Conservation (phyloP, 2,797 vertebrate species). For the Echeneis naucrates region DNA sequence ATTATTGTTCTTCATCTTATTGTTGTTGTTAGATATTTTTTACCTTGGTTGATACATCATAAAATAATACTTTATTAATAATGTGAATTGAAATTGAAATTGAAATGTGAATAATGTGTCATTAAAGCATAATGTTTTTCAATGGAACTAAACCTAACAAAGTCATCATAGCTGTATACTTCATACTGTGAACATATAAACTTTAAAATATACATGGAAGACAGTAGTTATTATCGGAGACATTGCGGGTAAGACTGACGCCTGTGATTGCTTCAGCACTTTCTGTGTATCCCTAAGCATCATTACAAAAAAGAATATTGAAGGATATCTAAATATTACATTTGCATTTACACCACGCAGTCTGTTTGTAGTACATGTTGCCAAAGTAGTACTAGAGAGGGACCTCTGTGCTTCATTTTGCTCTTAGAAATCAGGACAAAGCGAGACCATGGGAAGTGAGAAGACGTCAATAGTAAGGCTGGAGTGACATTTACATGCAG, state of each 20-base stretch:
- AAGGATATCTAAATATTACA: neutral
- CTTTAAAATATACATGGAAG: no score
- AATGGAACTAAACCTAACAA: neutral
- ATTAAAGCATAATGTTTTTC: no score
- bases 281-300: neutral
- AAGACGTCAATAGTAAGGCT: no score
- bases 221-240: neutral
- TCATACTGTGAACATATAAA: no score
- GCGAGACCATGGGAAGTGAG: neutral
- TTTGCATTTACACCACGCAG: neutral
- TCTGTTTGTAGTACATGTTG: neutral
- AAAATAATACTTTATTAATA: no score
- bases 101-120: no score
- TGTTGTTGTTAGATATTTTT: no score
- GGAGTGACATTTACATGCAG: slow-evolving; percentile 3
- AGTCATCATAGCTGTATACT: neutral
- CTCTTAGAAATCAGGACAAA: neutral
- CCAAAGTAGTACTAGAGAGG: neutral
- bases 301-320: neutral
- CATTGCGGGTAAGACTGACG: neutral
- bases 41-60: no score
- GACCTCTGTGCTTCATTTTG: neutral
- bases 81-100: no score
- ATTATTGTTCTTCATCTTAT: no score
- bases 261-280: neutral